These are phyloP conservation scores for Protonemura montana DNA, from an alignment of 2,888 invertebrate genomes.

Conservation along the genomic window DNA sequence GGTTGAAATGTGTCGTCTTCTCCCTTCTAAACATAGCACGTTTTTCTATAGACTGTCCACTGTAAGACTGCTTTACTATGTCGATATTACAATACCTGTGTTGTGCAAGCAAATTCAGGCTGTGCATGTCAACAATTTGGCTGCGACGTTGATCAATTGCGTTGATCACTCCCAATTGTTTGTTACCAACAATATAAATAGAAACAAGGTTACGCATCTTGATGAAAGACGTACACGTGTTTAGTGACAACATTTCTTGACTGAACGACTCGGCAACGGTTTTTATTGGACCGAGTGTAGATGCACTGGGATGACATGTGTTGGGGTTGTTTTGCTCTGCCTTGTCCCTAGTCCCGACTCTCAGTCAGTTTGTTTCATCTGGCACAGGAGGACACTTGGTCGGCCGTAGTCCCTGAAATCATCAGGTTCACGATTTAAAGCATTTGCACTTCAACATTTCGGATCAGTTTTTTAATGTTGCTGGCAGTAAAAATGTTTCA, in stretches of 20 bases:
- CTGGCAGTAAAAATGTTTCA: background rate
- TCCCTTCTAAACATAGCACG: background rate
- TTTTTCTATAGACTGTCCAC: background rate
- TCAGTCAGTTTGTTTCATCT: background rate
- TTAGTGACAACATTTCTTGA: background rate
- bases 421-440: background rate
- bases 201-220: background rate
- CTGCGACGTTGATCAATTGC: background rate
- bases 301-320: background rate
- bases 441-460: background rate
- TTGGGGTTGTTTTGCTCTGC: background rate
- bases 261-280: background rate
- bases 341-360: background rate
- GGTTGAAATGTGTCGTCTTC: background rate
- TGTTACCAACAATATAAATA: background rate
- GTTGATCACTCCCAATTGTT: background rate
- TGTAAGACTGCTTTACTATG: background rate
- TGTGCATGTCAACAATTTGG: background rate
- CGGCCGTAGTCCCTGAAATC: background rate
- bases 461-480: background rate
- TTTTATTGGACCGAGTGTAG: background rate
- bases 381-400: background rate
- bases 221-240: background rate
- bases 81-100: too few species aligned
- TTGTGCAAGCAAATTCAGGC: background rate